A percentile compares a stretch with the other conserved stretches of the same genome.
These are phyloP conservation scores for Lathronympha strigana DNA, from an alignment of 2,888 invertebrate genomes.

Conservation along the genomic window DNA sequence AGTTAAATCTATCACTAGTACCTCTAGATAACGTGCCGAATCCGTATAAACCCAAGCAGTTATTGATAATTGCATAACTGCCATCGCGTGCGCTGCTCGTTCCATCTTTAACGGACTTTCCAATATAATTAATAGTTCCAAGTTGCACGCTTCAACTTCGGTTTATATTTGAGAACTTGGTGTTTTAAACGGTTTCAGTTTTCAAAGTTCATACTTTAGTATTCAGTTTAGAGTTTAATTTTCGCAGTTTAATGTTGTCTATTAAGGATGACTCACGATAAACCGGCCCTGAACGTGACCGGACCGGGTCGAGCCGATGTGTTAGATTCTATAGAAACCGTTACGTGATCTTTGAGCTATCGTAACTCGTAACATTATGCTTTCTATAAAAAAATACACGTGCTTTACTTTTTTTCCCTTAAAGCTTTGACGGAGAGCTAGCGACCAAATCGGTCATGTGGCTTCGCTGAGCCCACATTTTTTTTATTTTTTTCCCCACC, in stretches of 20 bases:
- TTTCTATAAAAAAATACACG: too few species aligned
- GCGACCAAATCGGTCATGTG: too few species aligned
- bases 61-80: slow-evolving; percentile 34
- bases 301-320: too few species aligned
- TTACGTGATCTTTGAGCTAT: too few species aligned
- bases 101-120: slow-evolving; percentile 35
- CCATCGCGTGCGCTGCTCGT: slow-evolving; percentile 30
- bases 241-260: not conserved
- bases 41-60: slow-evolving; percentile 12
- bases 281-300: too few species aligned
- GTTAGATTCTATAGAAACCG: too few species aligned
- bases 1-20: not conserved
- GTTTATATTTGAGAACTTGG: slow-evolving; percentile 4
- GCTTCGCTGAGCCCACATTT: too few species aligned
- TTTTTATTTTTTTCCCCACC: too few species aligned
- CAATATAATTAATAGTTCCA: slow-evolving; percentile 31
- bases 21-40: not conserved
- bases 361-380: too few species aligned
- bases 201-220: slow-evolving; percentile 9
- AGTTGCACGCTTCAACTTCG: slow-evolving; percentile 38
- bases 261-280: too few species aligned
- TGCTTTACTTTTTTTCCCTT: too few species aligned
- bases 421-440: too few species aligned
- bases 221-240: not conserved
- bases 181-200: slow-evolving; percentile 24